Evolutionary conservation across 2,113 vertebrate species (phyloP).

Genomic region (Oxyruncus cristatus): DNA sequence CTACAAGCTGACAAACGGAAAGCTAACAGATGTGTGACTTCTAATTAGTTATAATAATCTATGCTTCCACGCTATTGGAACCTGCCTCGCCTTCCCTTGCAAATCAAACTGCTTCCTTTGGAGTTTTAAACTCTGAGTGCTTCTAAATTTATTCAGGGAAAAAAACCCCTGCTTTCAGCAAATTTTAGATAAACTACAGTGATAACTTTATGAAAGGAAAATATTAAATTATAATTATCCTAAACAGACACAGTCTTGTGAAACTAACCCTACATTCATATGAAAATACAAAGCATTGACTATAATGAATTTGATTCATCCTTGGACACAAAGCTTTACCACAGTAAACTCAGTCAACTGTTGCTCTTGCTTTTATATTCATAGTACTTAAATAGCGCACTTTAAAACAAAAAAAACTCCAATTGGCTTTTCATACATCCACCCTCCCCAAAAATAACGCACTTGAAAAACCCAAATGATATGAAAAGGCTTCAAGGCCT

Average conservation of each 20-base stretch:
- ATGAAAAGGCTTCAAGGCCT: slow-evolving; percentile 86
- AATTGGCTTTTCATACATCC: slow-evolving; percentile 85
- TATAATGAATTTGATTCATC: slow-evolving; percentile 85
- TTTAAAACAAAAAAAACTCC: slow-evolving; percentile 85
- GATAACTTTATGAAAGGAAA: slow-evolving; percentile 82
- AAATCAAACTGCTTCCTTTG: slow-evolving; percentile 75
- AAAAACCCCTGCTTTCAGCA: slow-evolving; percentile 65
- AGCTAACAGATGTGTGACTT: slow-evolving; percentile 84
- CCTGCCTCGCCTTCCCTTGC: slow-evolving; percentile 68
- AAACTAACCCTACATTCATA: slow-evolving; percentile 83
- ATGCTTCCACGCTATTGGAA: slow-evolving; percentile 69
- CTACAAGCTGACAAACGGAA: slow-evolving; percentile 74
- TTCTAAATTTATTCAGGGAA: slow-evolving; percentile 67
- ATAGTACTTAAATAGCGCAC: slow-evolving; percentile 84
- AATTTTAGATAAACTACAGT: slow-evolving; percentile 80
- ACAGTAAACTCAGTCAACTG: slow-evolving; percentile 86
- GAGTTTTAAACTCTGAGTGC: slow-evolving; percentile 73
- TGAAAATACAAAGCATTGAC: slow-evolving; percentile 82
- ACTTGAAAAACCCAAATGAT: slow-evolving; percentile 87
- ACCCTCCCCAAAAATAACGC: slow-evolving; percentile 87
- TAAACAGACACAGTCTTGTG: slow-evolving; percentile 84
- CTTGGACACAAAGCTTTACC: slow-evolving; percentile 83
- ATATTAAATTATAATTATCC: slow-evolving; percentile 87
- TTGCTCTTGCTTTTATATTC: slow-evolving; percentile 87
- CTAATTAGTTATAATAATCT: slow-evolving; percentile 85